Conservation (phyloP, 2,113 vertebrate species). For the Polyodon spathula region DNA sequence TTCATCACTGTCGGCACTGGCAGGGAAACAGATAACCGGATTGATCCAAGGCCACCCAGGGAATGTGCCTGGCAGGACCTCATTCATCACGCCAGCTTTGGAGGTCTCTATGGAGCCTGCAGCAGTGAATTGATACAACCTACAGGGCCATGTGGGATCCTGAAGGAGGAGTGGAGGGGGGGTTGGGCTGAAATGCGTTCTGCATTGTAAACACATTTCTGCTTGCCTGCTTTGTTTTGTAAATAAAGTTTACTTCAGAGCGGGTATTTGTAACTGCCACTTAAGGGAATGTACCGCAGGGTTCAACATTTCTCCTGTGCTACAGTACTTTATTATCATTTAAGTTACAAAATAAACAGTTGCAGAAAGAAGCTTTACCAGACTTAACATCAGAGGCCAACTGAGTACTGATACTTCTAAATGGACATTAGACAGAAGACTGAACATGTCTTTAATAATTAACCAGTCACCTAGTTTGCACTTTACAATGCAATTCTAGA, state of each 20-base stretch:
- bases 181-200: constrained; percentile 11
- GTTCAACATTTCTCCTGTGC: background rate
- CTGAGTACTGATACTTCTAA: no score
- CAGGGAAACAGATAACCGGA: constrained; percentile 85
- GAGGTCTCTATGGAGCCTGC: constrained; percentile 47
- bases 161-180: background rate
- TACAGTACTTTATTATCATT: background rate
- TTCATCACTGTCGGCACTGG: constrained; percentile 64
- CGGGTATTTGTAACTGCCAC: constrained; percentile 27
- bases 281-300: constrained; percentile 17
- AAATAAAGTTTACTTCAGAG: constrained; percentile 55
- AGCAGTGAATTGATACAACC: constrained; percentile 51
- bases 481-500: no score
- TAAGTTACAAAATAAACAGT: no score
- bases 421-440: no score
- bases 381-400: no score
- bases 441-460: no score
- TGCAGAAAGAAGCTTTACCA: no score
- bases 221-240: constrained; percentile 58
- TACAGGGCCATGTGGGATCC: constrained; percentile 21
- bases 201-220: constrained; percentile 43
- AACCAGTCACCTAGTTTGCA: no score
- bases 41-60: constrained; percentile 86
- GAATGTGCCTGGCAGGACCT: constrained; percentile 71
- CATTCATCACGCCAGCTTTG: constrained; percentile 76